Conservation (phyloP, 1,140 invertebrate genomes). For the Venturia canescens region DNA sequence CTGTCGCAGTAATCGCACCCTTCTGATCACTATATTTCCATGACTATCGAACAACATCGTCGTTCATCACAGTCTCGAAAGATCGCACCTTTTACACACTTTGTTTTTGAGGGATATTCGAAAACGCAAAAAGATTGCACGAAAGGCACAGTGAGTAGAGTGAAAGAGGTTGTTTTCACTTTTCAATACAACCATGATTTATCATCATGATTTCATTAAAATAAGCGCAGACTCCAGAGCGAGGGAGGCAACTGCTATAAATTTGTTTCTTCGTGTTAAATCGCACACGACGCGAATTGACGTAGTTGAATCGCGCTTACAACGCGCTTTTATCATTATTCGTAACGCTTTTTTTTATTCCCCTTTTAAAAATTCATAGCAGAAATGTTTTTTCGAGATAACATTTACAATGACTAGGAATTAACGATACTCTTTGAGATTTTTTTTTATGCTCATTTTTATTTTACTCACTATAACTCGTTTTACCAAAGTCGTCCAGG, state of each 20-base stretch:
- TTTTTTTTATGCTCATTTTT: too few species aligned
- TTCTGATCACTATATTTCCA: conserved; percentile 68
- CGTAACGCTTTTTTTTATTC: neutral
- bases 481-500: conserved; percentile 21
- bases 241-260: neutral
- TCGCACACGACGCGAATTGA: conserved; percentile 21
- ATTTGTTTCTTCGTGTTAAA: neutral
- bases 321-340: neutral
- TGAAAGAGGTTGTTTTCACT: neutral
- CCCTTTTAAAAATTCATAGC: neutral
- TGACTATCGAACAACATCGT: neutral
- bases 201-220: neutral
- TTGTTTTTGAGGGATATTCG: conserved; percentile 1
- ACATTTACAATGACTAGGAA: conserved; percentile 12
- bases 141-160: neutral
- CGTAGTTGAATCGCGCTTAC: neutral
- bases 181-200: neutral
- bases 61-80: neutral
- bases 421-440: neutral
- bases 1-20: conserved; percentile 83
- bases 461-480: neutral
- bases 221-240: neutral
- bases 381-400: neutral
- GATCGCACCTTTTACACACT: neutral
- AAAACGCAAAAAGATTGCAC: conserved; percentile 32